Evolutionary conservation across 92 coral and sea anemone genomes (phyloP).

Genomic region (Palythoa grandis): DNA sequence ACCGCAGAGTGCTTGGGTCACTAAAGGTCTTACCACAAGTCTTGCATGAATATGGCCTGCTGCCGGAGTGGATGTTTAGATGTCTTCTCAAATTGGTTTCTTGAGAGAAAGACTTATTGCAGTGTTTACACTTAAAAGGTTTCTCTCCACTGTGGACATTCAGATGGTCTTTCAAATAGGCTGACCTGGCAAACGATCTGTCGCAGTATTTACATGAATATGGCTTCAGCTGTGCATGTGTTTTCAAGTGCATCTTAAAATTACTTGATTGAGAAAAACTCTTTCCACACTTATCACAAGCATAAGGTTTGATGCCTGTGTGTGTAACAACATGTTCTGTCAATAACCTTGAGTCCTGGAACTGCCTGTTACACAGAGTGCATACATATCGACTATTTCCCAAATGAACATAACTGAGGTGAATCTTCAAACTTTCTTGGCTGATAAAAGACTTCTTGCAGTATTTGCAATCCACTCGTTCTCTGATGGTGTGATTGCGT

Average conservation of each 20-base stretch:
- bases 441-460: constrained; percentile 3
- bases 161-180: neutral
- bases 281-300: constrained; percentile 21
- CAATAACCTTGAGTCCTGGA: neutral
- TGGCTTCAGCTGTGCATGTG: neutral
- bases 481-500: neutral
- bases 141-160: neutral
- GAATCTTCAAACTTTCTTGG: neutral
- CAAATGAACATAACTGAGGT: neutral
- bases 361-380: neutral
- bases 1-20: neutral
- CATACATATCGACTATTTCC: neutral
- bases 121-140: constrained; percentile 6
- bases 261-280: neutral
- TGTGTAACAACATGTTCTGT: neutral
- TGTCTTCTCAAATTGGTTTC: constrained; percentile 18
- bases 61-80: neutral
- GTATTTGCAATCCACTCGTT: neutral
- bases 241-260: neutral
- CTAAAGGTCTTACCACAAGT: constrained; percentile 2
- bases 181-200: neutral
- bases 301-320: constrained; percentile 16
- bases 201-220: neutral
- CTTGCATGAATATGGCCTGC: neutral
- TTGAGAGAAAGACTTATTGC: constrained; percentile 14